Evolutionary conservation across 1,140 invertebrate genomes (phyloP).

Genomic region (Melitaea cinxia): DNA sequence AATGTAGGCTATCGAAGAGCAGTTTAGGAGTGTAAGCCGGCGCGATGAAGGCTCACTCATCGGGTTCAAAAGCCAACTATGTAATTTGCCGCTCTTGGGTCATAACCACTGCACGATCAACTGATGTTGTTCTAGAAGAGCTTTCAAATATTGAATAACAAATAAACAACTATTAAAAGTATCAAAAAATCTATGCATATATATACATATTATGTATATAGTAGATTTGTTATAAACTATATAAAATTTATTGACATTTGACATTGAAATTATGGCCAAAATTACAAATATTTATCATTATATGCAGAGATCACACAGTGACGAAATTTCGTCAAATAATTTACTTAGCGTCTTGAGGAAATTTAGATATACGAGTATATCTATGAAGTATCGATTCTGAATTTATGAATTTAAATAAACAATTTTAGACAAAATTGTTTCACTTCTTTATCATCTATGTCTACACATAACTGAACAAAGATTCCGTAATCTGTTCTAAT

Average conservation of each 20-base stretch:
- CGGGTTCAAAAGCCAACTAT: conserved; percentile 72
- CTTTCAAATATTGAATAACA: not conserved
- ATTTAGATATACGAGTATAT: not conserved
- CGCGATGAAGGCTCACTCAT: conserved; percentile 71
- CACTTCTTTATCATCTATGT: conserved; percentile 21
- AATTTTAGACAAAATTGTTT: not conserved
- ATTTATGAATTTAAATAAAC: not conserved
- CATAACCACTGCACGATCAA: conserved; percentile 17
- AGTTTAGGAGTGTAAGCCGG: conserved; percentile 19
- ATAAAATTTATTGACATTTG: too few relatives aligned
- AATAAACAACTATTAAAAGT: too few relatives aligned
- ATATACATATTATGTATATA: too few relatives aligned
- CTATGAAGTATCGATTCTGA: not conserved
- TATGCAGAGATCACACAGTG: too few relatives aligned
- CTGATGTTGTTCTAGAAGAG: not conserved
- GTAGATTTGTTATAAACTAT: too few relatives aligned
- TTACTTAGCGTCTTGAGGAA: not conserved
- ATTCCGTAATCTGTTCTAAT: conserved; percentile 46
- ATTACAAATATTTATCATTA: too few relatives aligned
- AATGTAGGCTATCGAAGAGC: conserved; percentile 22
- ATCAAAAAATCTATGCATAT: too few relatives aligned
- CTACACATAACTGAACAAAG: conserved; percentile 26
- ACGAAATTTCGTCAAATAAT: too few relatives aligned
- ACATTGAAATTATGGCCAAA: too few relatives aligned
- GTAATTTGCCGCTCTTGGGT: conserved; percentile 48